These are phyloP conservation scores for Vipera latastei DNA, from an alignment of 2,797 vertebrate genomes.

Conservation along the genomic window DNA sequence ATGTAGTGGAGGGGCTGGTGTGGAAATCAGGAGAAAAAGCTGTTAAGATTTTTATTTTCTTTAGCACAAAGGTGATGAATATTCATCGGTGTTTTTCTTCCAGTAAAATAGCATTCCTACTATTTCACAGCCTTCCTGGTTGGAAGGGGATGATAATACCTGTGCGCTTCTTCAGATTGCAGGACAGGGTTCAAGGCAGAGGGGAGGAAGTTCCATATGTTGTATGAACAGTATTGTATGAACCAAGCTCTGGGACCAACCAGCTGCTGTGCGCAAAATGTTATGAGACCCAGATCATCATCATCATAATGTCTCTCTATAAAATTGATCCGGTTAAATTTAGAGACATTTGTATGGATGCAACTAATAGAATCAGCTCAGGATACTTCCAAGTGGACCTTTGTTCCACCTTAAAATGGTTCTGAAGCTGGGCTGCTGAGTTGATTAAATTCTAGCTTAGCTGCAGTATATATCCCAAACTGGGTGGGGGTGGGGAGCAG, in stretches of 20 bases:
- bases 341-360: background rate
- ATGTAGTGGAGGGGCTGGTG: background rate
- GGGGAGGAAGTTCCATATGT: background rate
- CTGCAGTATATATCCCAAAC: background rate
- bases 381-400: background rate
- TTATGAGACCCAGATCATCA: background rate
- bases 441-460: background rate
- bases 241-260: background rate
- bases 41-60: background rate
- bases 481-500: background rate
- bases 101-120: background rate
- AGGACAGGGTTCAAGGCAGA: background rate
- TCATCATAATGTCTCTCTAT: background rate
- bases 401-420: background rate
- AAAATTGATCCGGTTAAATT: background rate
- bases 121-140: background rate
- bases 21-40: background rate
- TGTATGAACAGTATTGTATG: background rate
- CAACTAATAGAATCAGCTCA: background rate
- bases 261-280: background rate
- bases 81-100: background rate
- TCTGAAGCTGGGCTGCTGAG: background rate
- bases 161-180: background rate
- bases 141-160: background rate
- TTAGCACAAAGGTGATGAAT: background rate